Conservation (phyloP, 2,888 invertebrate species). For the Dryococelus australis region DNA sequence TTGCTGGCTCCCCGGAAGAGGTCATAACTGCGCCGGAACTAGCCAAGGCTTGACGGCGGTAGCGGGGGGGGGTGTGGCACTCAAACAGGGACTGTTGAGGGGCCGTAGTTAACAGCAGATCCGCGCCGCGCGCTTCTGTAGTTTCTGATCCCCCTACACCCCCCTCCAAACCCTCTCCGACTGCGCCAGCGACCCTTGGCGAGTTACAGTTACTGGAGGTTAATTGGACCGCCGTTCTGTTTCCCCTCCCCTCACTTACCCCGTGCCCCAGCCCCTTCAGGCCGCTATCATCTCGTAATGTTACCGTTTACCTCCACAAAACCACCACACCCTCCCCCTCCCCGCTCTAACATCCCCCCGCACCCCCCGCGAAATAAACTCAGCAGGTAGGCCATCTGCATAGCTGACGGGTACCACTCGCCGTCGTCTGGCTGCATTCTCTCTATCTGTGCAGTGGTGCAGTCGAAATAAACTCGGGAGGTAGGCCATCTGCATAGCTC, state of each 20-base stretch:
- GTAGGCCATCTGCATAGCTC: too few species aligned
- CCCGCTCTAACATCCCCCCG: neutral
- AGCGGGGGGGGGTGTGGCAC: neutral
- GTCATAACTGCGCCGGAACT: too few species aligned
- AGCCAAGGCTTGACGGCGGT: too few species aligned
- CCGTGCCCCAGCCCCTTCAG: neutral
- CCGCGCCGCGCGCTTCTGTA: neutral
- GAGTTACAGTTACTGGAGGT: neutral
- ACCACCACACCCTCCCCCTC: neutral
- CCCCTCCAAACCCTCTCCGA: neutral
- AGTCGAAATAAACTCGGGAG: too few species aligned
- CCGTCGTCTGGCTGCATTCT: too few species aligned
- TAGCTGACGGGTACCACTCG: too few species aligned
- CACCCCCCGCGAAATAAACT: too few species aligned
- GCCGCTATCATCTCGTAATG: slow-evolving; percentile 3
- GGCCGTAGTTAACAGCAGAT: neutral
- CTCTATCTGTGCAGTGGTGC: too few species aligned
- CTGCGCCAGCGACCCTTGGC: neutral
- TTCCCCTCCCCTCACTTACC: neutral
- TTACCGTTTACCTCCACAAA: neutral
- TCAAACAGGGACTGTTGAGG: neutral
- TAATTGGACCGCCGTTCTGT: neutral
- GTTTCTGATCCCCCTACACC: neutral
- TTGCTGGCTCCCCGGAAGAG: too few species aligned
- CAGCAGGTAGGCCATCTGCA: too few species aligned